Evolutionary conservation across 2,113 vertebrate genomes (phyloP).

Genomic region (Rhinoderma darwinii): DNA sequence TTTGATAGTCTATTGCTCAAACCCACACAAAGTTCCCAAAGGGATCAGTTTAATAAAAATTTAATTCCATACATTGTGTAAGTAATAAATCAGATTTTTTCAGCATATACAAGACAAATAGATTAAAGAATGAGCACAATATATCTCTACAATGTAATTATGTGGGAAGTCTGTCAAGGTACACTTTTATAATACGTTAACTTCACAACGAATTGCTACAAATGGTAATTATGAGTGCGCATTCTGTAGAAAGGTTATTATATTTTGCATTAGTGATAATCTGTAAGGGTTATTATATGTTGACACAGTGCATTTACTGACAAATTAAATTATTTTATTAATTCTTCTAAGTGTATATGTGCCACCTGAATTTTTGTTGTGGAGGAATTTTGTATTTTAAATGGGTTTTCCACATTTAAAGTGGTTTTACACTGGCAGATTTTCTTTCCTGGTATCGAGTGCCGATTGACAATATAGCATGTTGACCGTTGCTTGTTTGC

Average conservation of each 20-base stretch:
- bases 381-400: too few species aligned
- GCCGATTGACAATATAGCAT: too few species aligned
- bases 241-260: neutral
- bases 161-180: neutral
- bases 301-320: neutral
- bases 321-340: too few species aligned
- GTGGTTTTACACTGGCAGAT: too few species aligned
- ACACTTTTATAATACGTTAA: neutral
- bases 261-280: neutral
- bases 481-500: too few species aligned
- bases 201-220: neutral
- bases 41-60: constrained; percentile 28
- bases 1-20: constrained; percentile 17
- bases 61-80: constrained; percentile 28
- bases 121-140: neutral
- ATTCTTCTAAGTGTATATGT: too few species aligned
- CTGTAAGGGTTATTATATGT: neutral
- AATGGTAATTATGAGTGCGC: neutral
- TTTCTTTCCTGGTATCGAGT: too few species aligned
- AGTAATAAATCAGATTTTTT: constrained; percentile 42
- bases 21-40: constrained; percentile 3
- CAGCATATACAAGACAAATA: constrained; percentile 17
- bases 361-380: too few species aligned
- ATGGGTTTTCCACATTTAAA: too few species aligned
- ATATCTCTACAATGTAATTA: neutral